These are phyloP conservation scores for Argopecten irradians DNA, from an alignment of 1,140 invertebrate genomes.

Conservation along the genomic window DNA sequence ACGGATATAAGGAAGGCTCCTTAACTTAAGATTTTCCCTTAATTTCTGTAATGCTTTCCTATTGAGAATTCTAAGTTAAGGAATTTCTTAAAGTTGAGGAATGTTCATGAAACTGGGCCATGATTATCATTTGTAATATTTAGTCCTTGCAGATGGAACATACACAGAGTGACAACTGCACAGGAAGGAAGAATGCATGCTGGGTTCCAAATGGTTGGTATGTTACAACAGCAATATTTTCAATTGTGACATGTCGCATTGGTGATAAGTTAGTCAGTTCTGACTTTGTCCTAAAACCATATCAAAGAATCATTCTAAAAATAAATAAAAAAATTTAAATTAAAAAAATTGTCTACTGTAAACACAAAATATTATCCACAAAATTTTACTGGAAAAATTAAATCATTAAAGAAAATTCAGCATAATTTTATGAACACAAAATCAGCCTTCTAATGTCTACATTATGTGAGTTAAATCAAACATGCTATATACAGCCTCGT, in stretches of 20 bases:
- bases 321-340: background rate
- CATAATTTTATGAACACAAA: background rate
- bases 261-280: too few species aligned
- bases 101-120: too few species aligned
- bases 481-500: background rate
- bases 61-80: too few species aligned
- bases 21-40: too few species aligned
- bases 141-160: background rate
- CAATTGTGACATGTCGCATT: too few species aligned
- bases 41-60: too few species aligned
- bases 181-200: background rate
- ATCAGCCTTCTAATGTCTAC: slow-evolving; percentile 4
- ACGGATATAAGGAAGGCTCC: too few species aligned
- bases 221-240: background rate
- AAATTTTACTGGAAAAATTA: background rate
- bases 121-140: background rate
- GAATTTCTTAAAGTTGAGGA: too few species aligned
- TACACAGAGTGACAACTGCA: background rate
- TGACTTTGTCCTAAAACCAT: background rate
- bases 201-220: background rate
- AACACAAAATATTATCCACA: background rate
- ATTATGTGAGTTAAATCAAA: background rate
- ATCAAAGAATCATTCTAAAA: background rate
- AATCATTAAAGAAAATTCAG: background rate
- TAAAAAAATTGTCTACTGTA: too few species aligned